Evolutionary conservation across 2,113 vertebrate genomes (phyloP).

Genomic region (Oceanites oceanicus): DNA sequence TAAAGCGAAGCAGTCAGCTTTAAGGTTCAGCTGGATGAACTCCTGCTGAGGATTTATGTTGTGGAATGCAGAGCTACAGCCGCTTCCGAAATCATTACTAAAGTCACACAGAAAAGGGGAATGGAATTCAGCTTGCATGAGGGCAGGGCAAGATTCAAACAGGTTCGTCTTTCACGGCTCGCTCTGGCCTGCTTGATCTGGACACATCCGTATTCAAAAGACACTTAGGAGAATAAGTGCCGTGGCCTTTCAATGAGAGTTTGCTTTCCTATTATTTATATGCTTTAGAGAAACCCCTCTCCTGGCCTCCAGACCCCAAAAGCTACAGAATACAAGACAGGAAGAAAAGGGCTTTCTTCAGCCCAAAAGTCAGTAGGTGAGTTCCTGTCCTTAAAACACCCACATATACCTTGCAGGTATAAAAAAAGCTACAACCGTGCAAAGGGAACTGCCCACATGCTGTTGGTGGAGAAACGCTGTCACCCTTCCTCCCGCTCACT

Average conservation of each 20-base stretch:
- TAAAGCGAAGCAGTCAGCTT: conserved; percentile 6
- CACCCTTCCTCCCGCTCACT: not conserved
- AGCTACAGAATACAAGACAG: not conserved
- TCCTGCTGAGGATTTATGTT: conserved; percentile 4
- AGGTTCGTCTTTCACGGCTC: fast-evolving
- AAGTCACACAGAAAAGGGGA: not conserved
- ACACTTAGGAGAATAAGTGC: not conserved
- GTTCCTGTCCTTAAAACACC: not conserved
- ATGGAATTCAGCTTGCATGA: not conserved
- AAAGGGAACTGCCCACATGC: not conserved
- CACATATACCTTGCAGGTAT: not conserved
- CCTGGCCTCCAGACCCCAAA: not conserved
- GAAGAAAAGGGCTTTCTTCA: not conserved
- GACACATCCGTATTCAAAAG: not conserved
- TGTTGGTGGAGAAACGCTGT: fast-evolving
- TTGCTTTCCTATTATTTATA: not conserved
- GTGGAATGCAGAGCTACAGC: not conserved
- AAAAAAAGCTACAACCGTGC: not conserved
- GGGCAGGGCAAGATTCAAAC: not conserved
- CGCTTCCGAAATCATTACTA: not conserved
- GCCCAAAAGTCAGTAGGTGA: not conserved
- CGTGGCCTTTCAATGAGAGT: not conserved
- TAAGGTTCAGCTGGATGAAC: conserved; percentile 19
- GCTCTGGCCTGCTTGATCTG: not conserved
- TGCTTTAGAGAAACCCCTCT: not conserved